Evolutionary conservation across 2,888 invertebrate genomes (phyloP), one percentile per base, ranked within the genome.

Genomic region (Platerodrilus igneus): DNA sequence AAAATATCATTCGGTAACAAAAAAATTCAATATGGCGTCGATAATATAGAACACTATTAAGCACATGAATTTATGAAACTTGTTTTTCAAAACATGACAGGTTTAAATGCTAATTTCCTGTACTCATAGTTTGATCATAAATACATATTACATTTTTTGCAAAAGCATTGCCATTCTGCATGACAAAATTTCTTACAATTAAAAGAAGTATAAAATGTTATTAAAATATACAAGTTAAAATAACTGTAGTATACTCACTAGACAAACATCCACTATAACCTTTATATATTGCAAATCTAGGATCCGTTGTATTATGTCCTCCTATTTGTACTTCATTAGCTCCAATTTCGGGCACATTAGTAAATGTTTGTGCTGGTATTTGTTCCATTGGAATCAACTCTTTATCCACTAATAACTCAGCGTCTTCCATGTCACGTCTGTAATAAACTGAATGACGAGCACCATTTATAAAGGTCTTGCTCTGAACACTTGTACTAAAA

Each of bases 201-300:
- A n/a, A n/a, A n/a, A n/a, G n/a, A n/a, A n/a, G n/a, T n/a, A n/a
- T n/a, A n/a, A n/a, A n/a, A n/a, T n/a, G n/a, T n/a, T n/a, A n/a
- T 25, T 11, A 14, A 10, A 25, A 28, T 9, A 31, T 2, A 19
- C 8, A 22, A 10, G 17, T n/a, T 26, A 16, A 17, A 30, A 26
- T 10, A 25, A n/a, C n/a, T n/a, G n/a, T n/a, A n/a, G n/a, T n/a
- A 49, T 23, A 77, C 82, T 78, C 69, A 91, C 91, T 92, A 47
- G 91, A 90, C 46, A 92, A 72, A 65, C 92, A 92, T 37, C 92
- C 91, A 57, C 85, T 87, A 66, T 90, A 92, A 52, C 87, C 86
- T 60, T 86, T 88, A 60, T 86, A 91, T 41, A 84, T 83, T 44
- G 80, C 81, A 54, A 91, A 81, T 48, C 89, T 75, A 3, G 85